Evolutionary conservation across 2,888 invertebrate genomes (phyloP).

Genomic region (Eilema depressum): DNA sequence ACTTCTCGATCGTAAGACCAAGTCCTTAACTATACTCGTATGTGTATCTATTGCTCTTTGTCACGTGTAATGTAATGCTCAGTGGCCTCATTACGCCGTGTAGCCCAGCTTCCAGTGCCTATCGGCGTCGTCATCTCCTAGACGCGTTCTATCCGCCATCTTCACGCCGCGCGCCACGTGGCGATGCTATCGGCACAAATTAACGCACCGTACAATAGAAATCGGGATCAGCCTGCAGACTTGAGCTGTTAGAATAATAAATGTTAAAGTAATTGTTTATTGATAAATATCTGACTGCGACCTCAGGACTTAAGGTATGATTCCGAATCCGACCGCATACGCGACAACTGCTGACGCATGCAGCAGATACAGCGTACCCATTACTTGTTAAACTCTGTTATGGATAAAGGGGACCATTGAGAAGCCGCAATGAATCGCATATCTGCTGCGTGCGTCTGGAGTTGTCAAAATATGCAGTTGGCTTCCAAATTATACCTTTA

Average conservation of each 20-base stretch:
- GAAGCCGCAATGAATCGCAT: no score
- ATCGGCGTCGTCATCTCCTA: slow-evolving; percentile 23
- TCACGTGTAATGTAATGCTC: slow-evolving; percentile 10
- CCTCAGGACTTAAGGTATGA: no score
- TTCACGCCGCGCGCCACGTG: slow-evolving; percentile 41
- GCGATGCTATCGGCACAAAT: slow-evolving; percentile 40
- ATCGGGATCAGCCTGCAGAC: slow-evolving; percentile 34
- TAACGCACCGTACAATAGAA: slow-evolving; percentile 46
- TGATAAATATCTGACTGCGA: not conserved
- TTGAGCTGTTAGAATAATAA: slow-evolving; percentile 1
- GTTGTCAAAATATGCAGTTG: no score
- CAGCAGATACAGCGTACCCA: no score
- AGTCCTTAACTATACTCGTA: no score
- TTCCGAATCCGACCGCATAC: no score
- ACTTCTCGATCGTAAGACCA: no score
- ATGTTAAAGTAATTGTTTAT: not conserved
- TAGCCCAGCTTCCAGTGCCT: slow-evolving; percentile 7
- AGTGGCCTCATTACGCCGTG: slow-evolving; percentile 20
- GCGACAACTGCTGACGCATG: no score
- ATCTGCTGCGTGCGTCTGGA: no score
- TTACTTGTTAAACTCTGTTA: no score
- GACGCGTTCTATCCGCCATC: slow-evolving; percentile 45
- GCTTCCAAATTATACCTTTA: no score
- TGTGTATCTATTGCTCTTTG: not conserved
- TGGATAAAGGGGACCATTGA: no score